Conservation (phyloP, 2,888 invertebrate genomes). For the Antitype chi region DNA sequence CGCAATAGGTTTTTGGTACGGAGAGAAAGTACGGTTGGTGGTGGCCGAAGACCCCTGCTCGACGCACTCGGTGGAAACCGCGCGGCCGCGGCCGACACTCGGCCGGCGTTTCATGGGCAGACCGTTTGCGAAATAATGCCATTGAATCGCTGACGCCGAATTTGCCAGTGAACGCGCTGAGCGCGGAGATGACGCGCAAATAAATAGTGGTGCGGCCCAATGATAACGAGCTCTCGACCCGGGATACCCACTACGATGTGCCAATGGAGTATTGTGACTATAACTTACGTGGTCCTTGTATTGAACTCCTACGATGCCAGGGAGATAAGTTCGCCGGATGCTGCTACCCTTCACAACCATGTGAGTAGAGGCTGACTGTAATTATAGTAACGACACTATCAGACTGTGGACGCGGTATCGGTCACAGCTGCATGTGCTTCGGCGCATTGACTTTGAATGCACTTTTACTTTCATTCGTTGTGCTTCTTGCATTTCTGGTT, state of each 20-base stretch:
- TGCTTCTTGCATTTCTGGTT: constrained; percentile 56
- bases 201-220: constrained; percentile 81
- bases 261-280: constrained; percentile 87
- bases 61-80: constrained; percentile 82
- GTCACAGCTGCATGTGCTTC: constrained; percentile 68
- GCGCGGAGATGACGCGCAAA: constrained; percentile 86
- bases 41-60: constrained; percentile 84
- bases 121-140: constrained; percentile 87
- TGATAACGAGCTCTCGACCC: constrained; percentile 73
- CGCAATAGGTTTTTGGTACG: constrained; percentile 79
- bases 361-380: constrained; percentile 78
- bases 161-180: constrained; percentile 82
- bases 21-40: constrained; percentile 87
- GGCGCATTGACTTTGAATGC: constrained; percentile 82
- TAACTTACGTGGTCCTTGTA: constrained; percentile 83
- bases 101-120: constrained; percentile 82
- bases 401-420: constrained; percentile 64
- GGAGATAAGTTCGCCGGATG: constrained; percentile 78
- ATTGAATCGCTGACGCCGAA: constrained; percentile 82
- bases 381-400: constrained; percentile 34
- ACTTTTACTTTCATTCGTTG: constrained; percentile 86
- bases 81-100: constrained; percentile 88
- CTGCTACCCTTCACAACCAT: constrained; percentile 79
- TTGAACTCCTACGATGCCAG: constrained; percentile 74
- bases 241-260: constrained; percentile 83